Base-by-base conservation (phyloP, 2,113 vertebrate genomes). In the Pseudorectes ferrugineus region DNA sequence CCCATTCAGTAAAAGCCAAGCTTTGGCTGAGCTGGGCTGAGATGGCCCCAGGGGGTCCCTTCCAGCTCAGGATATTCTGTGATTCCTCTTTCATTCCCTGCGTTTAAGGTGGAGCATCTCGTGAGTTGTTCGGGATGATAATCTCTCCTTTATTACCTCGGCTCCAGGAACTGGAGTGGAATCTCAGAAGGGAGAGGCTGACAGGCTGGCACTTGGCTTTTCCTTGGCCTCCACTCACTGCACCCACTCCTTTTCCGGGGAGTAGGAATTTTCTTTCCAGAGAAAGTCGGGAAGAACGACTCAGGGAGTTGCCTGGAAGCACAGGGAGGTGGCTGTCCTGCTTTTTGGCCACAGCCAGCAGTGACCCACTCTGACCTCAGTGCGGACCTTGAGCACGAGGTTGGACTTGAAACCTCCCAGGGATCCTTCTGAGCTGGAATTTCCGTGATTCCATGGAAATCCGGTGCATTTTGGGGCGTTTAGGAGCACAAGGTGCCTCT, bases 391-490 rank as follows among this genome's bases (percentile, higher is more conserved):
- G n/a, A 58, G 63, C 42, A 35, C 6, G 5, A 45, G 29, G 5
- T 5, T 70, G 73, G 18, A 10, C 26, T 13, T 20, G 61, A 55
- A 28, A 23, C 15, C 11, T 66, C 49, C 59, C 3, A 2, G 14
- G 24, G 36, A n/a, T 42, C 52, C 33, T 63, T 28, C 85, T 42
- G 51, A 62, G 1, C 3, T 1, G 22, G 3, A 3, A 9, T 14
- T 62, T 17, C 57, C 12, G 14, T 46, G 52, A 24, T 29, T 55
- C 57, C 31, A 2, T 0, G 12, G 40, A 20, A 59, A 71, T 6
- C 2, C 1, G 1, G 2, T 22, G n/a, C 5, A 4, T 67, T 72
- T 48, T 14, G 45, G 29, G 16, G 5, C 12, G 19, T 38, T 51
- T 0, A 38, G 70, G 57, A 54, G 62, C 43, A 51, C 36, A 13